Base-by-base conservation (phyloP, 2,888 invertebrate species). In the Diaphora mendica region DNA sequence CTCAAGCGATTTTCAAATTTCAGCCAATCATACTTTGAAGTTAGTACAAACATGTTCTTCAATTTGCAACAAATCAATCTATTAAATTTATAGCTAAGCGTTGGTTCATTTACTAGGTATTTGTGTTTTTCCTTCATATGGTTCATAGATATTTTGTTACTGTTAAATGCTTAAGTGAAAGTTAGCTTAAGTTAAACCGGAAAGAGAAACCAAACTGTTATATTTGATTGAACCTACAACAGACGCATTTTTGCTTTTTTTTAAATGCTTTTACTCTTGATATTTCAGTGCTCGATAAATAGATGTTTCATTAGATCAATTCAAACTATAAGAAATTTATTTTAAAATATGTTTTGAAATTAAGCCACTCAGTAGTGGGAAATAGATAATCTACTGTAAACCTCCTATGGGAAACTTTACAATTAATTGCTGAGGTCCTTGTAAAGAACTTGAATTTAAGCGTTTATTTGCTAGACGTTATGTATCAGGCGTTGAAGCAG, bases 11-110 rank as follows among this genome's bases (percentile, higher is more conserved):
- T n/a, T n/a, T n/a, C n/a, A n/a, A n/a, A n/a, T n/a, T n/a, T 33
- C 15, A 1, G 17, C 55, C 2, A 82, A 89, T 68, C 76, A 90
- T 20, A 86, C 84, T 71, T 75, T 92, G 15, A 87, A 80, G 92
- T 91, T 80, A 75, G 69, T 75, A n/a, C n/a, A n/a, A n/a, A 44
- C 13, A 51, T 15, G n/a, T 26, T 15, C 23, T 26, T 13, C n/a
- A 64, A n/a, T 26, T 8, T 59, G 11, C 51, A 55, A 55, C 23
- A 55, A 55, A 55, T n/a, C n/a, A n/a, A n/a, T 55, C 23, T 2
- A n/a, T n/a, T n/a, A n/a, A n/a, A n/a, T 3, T 8, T 55, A 55
- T n/a, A 11, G 9, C n/a, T 55, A 9, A 55, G 5, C n/a, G n/a
- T n/a, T 55, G 3, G 3, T n/a, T n/a, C n/a, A 11, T 55, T n/a